Percentiles rank a stretch among this genome's conserved stretches.
Conservation (phyloP, 1,140 invertebrate species). For the Nomia melanderi region DNA sequence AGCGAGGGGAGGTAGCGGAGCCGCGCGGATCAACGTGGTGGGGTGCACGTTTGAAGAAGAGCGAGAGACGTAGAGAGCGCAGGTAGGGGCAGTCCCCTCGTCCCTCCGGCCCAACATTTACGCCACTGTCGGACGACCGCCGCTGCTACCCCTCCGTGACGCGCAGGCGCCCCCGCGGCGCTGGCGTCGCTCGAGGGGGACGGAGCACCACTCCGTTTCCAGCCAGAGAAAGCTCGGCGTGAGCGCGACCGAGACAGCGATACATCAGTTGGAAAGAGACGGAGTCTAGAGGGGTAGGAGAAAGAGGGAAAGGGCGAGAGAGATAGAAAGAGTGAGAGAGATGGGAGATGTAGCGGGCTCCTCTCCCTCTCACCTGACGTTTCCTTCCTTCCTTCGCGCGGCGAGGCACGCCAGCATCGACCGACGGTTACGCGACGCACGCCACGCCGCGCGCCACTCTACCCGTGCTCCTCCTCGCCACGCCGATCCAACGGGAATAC, state of each 20-base stretch:
- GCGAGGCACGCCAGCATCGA: constrained; percentile 74
- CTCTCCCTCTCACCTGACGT: constrained; percentile 50
- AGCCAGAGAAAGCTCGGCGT: constrained; percentile 31
- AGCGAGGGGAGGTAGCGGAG: constrained; percentile 65
- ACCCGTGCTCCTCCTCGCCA: constrained; percentile 59
- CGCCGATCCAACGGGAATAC: constrained; percentile 79
- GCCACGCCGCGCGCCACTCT: constrained; percentile 54
- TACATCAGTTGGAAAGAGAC: no score
- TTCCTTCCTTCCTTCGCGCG: constrained; percentile 61
- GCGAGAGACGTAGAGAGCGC: constrained; percentile 51
- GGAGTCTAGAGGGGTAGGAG: background rate
- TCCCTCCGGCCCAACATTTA: constrained; percentile 48
- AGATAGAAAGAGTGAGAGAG: background rate
- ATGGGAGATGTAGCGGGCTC: background rate
- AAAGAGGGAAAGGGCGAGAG: constrained; percentile 2
- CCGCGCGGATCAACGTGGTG: constrained; percentile 53
- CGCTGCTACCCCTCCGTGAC: constrained; percentile 61
- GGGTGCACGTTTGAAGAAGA: constrained; percentile 44
- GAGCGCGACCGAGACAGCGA: constrained; percentile 7
- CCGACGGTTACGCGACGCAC: constrained; percentile 63
- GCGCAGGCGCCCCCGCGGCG: constrained; percentile 67
- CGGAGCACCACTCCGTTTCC: constrained; percentile 47
- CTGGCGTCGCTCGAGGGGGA: constrained; percentile 63
- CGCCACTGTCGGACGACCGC: constrained; percentile 54
- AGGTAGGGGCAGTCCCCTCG: constrained; percentile 57